Percentiles rank a stretch among this genome's conserved stretches.
Evolutionary conservation across 2,888 invertebrate genomes (phyloP).

Genomic region (Rotaria macrura): DNA sequence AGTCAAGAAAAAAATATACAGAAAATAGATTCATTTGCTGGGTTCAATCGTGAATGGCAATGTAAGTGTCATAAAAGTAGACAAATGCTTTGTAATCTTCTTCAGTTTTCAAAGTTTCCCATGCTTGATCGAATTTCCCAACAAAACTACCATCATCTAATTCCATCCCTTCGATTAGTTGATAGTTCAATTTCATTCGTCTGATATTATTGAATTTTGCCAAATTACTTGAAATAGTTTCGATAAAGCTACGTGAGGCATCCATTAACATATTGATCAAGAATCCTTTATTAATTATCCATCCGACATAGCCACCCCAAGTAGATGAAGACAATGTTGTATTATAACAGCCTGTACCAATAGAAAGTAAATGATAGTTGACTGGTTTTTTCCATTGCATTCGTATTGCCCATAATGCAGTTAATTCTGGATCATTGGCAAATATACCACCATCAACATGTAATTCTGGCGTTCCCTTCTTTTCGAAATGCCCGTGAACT

Average conservation of each 20-base stretch:
- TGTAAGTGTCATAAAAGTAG: too few species aligned
- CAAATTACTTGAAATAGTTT: neutral
- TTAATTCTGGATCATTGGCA: neutral
- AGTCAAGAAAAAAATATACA: too few species aligned
- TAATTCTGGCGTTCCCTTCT: neutral
- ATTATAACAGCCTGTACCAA: neutral
- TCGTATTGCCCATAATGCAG: neutral
- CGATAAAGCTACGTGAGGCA: neutral
- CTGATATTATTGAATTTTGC: neutral
- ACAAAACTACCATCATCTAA: neutral
- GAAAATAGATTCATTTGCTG: too few species aligned
- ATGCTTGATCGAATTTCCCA: neutral
- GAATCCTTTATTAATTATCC: neutral
- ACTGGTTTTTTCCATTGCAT: neutral
- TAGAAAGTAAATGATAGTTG: neutral
- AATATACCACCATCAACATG: neutral
- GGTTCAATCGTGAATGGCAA: too few species aligned
- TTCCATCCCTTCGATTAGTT: neutral
- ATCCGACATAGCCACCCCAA: neutral
- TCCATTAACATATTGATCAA: neutral
- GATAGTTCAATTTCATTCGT: neutral
- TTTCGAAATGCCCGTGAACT: too few species aligned
- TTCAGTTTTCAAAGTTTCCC: neutral
- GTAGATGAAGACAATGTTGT: neutral
- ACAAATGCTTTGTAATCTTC: too few species aligned